These are phyloP conservation scores for Leucosticte australis DNA, from an alignment of 2,113 vertebrate genomes.

Conservation along the genomic window DNA sequence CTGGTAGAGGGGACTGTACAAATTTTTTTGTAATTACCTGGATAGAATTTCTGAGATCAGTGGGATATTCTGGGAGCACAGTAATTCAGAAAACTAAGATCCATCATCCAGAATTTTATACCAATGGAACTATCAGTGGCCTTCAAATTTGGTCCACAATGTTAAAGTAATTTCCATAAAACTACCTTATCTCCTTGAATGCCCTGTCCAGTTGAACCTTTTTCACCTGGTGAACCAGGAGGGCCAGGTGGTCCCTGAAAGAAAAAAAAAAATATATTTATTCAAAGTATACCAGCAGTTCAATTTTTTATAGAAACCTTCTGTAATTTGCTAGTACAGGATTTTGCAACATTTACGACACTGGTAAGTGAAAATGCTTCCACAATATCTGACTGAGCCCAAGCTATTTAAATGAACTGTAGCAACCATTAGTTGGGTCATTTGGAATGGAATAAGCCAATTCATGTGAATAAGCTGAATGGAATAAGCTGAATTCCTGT, in stretches of 20 bases:
- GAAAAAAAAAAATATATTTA: not conserved
- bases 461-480: not conserved
- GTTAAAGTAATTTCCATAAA: not conserved
- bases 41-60: not conserved
- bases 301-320: not conserved
- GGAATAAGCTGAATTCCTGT: not conserved
- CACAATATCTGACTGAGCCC: not conserved
- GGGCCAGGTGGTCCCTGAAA: slow-evolving; percentile 78
- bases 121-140: not conserved
- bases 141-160: not conserved
- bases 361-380: not conserved
- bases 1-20: not conserved
- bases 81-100: not conserved
- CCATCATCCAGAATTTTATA: not conserved
- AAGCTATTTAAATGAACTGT: not conserved
- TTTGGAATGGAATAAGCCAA: not conserved
- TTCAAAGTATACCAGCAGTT: not conserved
- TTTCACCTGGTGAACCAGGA: slow-evolving; percentile 77
- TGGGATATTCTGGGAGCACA: not conserved
- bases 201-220: slow-evolving; percentile 80
- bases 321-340: not conserved
- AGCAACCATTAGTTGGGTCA: not conserved
- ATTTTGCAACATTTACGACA: not conserved
- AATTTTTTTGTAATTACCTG: not conserved
- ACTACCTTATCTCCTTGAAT: slow-evolving; percentile 82